These are phyloP conservation scores for Drosophila auraria DNA, from an alignment of 1,140 invertebrate species.

Conservation along the genomic window DNA sequence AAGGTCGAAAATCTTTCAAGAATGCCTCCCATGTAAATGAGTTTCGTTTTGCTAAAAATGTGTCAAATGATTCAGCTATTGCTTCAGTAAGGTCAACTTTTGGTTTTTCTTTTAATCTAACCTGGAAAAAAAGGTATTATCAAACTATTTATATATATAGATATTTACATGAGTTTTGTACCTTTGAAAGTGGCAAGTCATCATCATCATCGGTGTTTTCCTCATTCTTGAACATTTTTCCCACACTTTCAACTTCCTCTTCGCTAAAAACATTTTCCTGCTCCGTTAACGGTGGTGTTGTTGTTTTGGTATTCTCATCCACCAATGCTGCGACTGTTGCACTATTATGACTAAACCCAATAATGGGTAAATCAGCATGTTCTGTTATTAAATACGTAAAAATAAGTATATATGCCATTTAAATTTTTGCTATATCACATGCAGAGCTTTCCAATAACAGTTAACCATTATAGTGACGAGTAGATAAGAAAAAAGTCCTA, in stretches of 20 bases:
- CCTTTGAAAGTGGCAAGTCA: conserved; percentile 91
- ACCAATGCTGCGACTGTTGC: conserved; percentile 30
- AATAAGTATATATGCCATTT: neutral
- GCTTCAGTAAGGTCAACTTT: conserved; percentile 78
- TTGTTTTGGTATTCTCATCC: conserved; percentile 68
- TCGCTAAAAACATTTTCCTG: conserved; percentile 90
- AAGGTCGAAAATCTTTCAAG: conserved; percentile 77
- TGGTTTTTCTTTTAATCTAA: conserved; percentile 85
- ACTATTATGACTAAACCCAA: conserved; percentile 29
- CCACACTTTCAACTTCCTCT: conserved; percentile 89
- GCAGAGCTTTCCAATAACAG: conserved; percentile 1
- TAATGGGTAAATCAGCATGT: conserved; percentile 40
- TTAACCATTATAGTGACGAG: neutral
- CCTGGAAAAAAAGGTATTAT: conserved; percentile 37
- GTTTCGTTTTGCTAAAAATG: conserved; percentile 76
- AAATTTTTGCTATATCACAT: neutral
- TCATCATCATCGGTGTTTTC: conserved; percentile 94
- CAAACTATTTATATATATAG: neutral
- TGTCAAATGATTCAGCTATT: conserved; percentile 80
- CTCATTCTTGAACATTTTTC: conserved; percentile 86
- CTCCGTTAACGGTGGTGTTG: conserved; percentile 35
- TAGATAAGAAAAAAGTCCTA: too few species aligned
- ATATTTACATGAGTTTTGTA: conserved; percentile 66
- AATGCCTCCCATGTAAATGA: conserved; percentile 81
- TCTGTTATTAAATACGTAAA: conserved; percentile 39